Conservation (phyloP, 2,797 vertebrate species). For the Valencia hispanica region DNA sequence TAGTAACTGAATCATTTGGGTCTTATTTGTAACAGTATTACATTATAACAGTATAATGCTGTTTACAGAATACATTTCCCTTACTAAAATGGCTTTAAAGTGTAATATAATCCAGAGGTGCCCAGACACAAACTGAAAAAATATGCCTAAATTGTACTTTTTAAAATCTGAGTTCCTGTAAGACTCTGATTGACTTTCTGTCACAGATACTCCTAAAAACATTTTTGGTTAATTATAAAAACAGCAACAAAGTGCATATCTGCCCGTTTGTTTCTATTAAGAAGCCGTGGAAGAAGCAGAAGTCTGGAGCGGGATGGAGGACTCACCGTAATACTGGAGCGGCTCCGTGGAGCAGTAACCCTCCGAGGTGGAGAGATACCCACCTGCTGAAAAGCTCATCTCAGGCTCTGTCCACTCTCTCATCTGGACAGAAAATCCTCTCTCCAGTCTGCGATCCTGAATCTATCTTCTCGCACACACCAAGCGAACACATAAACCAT, state of each 20-base stretch:
- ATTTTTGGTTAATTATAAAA: neutral
- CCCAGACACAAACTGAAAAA: neutral
- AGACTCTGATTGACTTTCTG: neutral
- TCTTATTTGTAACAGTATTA: neutral
- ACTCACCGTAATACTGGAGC: constrained; percentile 89
- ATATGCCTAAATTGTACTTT: neutral
- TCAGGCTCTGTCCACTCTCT: constrained; percentile 83
- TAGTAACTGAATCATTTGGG: neutral
- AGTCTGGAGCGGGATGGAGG: constrained; percentile 1
- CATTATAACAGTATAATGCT: neutral
- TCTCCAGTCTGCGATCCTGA: constrained; percentile 29
- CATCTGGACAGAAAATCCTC: constrained; percentile 74
- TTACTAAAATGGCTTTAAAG: neutral
- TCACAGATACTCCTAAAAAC: neutral
- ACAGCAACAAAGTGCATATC: neutral
- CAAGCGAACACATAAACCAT: constrained; percentile 24
- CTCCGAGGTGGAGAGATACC: constrained; percentile 86
- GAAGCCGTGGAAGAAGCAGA: neutral
- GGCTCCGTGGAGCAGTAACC: constrained; percentile 85
- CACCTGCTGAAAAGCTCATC: constrained; percentile 80
- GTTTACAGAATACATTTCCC: neutral
- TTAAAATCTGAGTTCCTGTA: neutral
- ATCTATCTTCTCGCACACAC: constrained; percentile 41
- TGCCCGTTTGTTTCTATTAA: neutral
- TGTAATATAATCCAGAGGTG: neutral